Percentiles rank a stretch among this genome's conserved stretches.
Conservation (phyloP, 2,888 invertebrate species). For the Salticus scenicus region DNA sequence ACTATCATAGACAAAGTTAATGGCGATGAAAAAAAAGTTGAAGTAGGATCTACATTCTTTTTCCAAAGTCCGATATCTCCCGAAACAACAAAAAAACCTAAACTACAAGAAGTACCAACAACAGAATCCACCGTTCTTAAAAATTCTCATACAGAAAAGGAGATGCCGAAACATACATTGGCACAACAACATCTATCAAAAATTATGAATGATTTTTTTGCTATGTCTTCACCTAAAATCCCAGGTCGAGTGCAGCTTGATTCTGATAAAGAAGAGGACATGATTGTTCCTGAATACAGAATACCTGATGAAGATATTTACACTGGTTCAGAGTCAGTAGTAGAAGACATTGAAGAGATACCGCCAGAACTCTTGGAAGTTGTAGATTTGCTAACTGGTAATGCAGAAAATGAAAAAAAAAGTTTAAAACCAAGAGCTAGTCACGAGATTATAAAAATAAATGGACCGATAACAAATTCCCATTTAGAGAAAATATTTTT, state of each 20-base stretch:
- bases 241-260: neutral
- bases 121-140: slow-evolving; percentile 7
- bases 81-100: slow-evolving; percentile 13
- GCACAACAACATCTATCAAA: slow-evolving; percentile 61
- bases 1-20: slow-evolving; percentile 17
- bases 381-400: slow-evolving; percentile 43
- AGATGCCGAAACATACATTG: slow-evolving; percentile 19
- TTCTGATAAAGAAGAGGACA: neutral
- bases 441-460: slow-evolving; percentile 64
- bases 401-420: slow-evolving; percentile 18
- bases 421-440: slow-evolving; percentile 27
- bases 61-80: neutral
- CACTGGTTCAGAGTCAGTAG: slow-evolving; percentile 30
- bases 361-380: slow-evolving; percentile 56
- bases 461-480: slow-evolving; percentile 40
- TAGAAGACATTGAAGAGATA: slow-evolving; percentile 45
- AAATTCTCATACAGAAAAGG: neutral
- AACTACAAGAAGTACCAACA: slow-evolving; percentile 22
- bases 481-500: slow-evolving; percentile 56
- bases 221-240: slow-evolving; percentile 27
- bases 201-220: slow-evolving; percentile 62
- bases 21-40: slow-evolving; percentile 23
- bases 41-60: slow-evolving; percentile 45
- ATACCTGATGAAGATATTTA: slow-evolving; percentile 54
- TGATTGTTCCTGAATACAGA: slow-evolving; percentile 24